Evolutionary conservation across 2,797 vertebrate species (phyloP), one percentile per base, ranked within the genome.

Genomic region (Sebastes diploproa): DNA sequence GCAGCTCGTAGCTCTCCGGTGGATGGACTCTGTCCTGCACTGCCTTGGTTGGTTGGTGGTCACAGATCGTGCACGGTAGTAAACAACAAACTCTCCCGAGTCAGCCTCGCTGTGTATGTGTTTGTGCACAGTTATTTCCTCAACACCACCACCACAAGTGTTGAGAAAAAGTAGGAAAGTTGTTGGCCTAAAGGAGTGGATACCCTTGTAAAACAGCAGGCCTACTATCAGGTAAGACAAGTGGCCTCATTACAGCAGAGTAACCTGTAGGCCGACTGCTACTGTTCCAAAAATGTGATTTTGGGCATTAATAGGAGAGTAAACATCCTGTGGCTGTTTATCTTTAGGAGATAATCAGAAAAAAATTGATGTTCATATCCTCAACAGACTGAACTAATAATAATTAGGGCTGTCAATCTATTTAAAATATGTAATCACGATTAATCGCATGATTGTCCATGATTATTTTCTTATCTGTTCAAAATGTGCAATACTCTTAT

Each of bases 201-300:
- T 80, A 66, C 70, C 75, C 74, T 42, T 70, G 89, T 82, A 81
- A 79, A 79, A 83, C 89, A 80, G 83, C 77, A 86, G 89, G 83
- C 80, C 88, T 52, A 25, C 62, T 38, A 14, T 50, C 91, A 90
- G 88, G 89, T 94, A 83, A 85, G 86, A 90, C 86, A 86, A 88
- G 88, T 92, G 87, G 83, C 87, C 89, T 88, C 79, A 88, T 89
- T 91, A 90, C 86, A 38, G 36, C 36, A 38, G 36, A 38, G 36
- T 38, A 38, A 38, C 36, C 78, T 80, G 80, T 69, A 9, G 34
- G 22, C 34, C 14, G 25, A 36, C 73, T 81, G 90, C 87, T 86
- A 74, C 83, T 27, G 77, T 61, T 85, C 36, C 67, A 75, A 80
- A 73, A 38, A 38, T 38, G 12, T 6, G 36, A 38, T 38, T 38